Evolutionary conservation across 2,113 vertebrate genomes (phyloP).

Genomic region (Lota lota): DNA sequence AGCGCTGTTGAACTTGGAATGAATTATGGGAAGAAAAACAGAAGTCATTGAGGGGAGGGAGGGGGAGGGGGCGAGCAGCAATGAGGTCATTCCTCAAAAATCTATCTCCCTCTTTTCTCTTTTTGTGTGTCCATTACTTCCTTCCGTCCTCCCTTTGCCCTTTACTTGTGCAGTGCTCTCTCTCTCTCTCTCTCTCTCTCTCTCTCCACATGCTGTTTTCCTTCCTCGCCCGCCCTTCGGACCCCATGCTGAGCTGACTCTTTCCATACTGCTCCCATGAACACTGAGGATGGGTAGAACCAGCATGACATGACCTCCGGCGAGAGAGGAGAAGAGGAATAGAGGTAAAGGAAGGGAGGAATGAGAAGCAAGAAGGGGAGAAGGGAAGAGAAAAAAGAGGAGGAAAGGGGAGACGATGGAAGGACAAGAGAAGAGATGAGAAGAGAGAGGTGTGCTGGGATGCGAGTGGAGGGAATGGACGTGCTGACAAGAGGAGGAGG

Average conservation of each 20-base stretch:
- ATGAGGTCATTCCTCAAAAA: constrained; percentile 51
- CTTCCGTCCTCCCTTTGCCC: background rate
- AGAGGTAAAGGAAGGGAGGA: background rate
- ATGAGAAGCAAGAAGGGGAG: no score
- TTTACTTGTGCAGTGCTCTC: background rate
- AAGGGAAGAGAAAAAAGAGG: background rate
- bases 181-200: background rate
- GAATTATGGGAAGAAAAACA: constrained; percentile 57
- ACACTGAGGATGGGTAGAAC: no score
- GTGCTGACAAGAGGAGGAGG: background rate
- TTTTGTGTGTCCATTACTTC: background rate
- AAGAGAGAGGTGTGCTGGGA: background rate
- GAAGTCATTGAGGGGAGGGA: background rate
- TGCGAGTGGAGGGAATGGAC: background rate
- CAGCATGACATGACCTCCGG: no score
- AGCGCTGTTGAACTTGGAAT: constrained; percentile 51
- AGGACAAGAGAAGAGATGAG: background rate
- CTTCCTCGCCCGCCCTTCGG: background rate
- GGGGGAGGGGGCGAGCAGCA: constrained; percentile 20
- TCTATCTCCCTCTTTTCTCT: constrained; percentile 5
- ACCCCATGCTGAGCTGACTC: background rate
- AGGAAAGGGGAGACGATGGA: background rate
- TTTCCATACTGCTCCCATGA: background rate
- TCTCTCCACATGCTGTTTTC: background rate
- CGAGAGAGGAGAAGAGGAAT: no score